A percentile compares a stretch with the other conserved stretches of the same genome.
These are phyloP conservation scores for Gisinianus flammeolus DNA, from an alignment of 2,888 invertebrate species.

Conservation along the genomic window DNA sequence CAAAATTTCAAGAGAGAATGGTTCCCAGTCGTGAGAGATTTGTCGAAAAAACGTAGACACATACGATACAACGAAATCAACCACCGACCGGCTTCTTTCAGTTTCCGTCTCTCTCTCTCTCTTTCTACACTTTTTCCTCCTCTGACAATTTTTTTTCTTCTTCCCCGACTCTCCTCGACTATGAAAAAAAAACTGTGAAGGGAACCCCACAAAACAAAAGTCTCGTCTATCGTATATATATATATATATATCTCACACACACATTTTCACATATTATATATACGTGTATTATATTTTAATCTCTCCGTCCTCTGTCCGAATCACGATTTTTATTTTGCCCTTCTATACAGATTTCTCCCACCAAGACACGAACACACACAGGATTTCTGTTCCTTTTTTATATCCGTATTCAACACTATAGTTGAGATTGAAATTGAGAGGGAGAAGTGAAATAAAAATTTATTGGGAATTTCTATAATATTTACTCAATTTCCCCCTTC, in stretches of 20 bases:
- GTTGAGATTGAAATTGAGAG: too few species aligned
- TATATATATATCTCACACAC: conserved; percentile 26
- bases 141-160: neutral
- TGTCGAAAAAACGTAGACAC: neutral
- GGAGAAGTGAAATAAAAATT: too few species aligned
- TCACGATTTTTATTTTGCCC: conserved; percentile 43
- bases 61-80: neutral
- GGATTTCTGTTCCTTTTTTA: neutral
- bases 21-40: conserved; percentile 31
- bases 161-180: too few species aligned
- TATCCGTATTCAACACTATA: too few species aligned
- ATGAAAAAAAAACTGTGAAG: too few species aligned
- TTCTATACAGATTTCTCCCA: neutral
- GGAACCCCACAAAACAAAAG: neutral
- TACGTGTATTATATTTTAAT: conserved; percentile 37
- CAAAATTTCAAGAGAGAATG: conserved; percentile 8
- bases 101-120: too few species aligned
- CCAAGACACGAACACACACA: neutral
- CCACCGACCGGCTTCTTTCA: neutral
- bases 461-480: too few species aligned
- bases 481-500: too few species aligned
- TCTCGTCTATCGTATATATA: neutral
- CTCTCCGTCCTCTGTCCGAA: conserved; percentile 39
- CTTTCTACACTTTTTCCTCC: neutral
- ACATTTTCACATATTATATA: conserved; percentile 4